Base-by-base conservation (phyloP, 2,888 invertebrate genomes). In the Phengaris alcon region DNA sequence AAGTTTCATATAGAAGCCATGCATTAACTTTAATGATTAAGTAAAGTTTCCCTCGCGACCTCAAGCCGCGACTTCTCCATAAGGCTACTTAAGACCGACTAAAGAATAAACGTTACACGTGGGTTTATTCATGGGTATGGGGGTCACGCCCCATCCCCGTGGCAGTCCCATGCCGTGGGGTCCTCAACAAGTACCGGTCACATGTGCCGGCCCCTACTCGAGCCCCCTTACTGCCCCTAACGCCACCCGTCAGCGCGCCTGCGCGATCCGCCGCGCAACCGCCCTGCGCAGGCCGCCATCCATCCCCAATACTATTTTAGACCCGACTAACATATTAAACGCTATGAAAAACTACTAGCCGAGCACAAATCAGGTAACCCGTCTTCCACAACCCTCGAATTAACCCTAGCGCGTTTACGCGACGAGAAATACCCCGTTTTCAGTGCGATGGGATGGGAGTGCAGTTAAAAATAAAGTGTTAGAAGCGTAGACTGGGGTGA, bases 401-500 rank as follows among this genome's bases (percentile, higher is more conserved):
- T 59, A 6, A 51, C 59, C 75, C n/a, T 51, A 35, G n/a, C 52
- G n/a, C 57, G 9, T 22, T 22, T 9, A 9, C 3, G 12, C 22
- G 7, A 12, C 59, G 48, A 44, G 15, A 1, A 9, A 3, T 48
- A 4, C 13, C 55, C 70, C 79, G 77, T 78, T 79, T 76, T 9
- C 7, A 76, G 80, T 77, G 80, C 85, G 88, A 90, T 90, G 93
- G 93, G 90, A 91, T 92, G 93, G 81, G 93, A 88, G 83, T 83
- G 85, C 85, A 88, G 90, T 89, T 89, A 92, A 93, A 93, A 93
- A 93, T 93, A 93, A 88, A 93, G 88, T 86, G 90, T 81, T 85
- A 89, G 85, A 87, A 91, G 87, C 82, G 83, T 77, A 78, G 81
- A 79, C 83, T 90, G 93, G 93, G 93, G 93, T 93, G 93, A 92